Evolutionary conservation across 2,888 invertebrate genomes (phyloP), one percentile per base, ranked within the genome.

Genomic region (Craniophora ligustri): DNA sequence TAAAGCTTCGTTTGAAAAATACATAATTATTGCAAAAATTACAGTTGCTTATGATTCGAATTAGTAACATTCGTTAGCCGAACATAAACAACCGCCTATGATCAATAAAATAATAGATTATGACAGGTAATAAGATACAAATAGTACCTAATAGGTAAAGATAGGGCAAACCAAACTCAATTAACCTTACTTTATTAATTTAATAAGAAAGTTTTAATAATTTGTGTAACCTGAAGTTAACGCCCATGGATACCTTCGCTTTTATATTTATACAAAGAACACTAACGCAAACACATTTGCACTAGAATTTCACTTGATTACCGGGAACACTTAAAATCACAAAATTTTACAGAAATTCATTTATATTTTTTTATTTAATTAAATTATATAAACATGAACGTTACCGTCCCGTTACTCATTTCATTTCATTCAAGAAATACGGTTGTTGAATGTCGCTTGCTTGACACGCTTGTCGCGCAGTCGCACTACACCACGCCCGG

Each of bases 401-500:
- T 80, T 85, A 83, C 82, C 81, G 81, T 81, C 75, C 72, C 79
- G 84, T 84, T 84, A 85, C 83, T 86, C 85, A 89, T 84, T 88
- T 86, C 85, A 89, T 84, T 88, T 87, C 87, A 86, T 85, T 84
- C 79, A 81, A 75, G 79, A 83, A 86, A 74, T 50, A 70, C 71
- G 55, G 68, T 68, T 74, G 81, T 87, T n/a, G n/a, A n/a, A n/a
- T n/a, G n/a, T n/a, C n/a, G n/a, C n/a, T n/a, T n/a, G n/a, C n/a
- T n/a, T n/a, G n/a, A 73, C 51, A 70, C 71, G 57, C 67, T 70
- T 74, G 81, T 87, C 84, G 90, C 92, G 91, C 91, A 92, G 85
- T 78, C 91, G 88, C 87, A 91, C 91, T 86, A 86, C 87, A 91
- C 92, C 92, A 92, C 92, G 92, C 92, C 92, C 92, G 92, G 86